These are phyloP conservation scores for Apamea sordens DNA, from an alignment of 2,888 invertebrate species.

Conservation along the genomic window DNA sequence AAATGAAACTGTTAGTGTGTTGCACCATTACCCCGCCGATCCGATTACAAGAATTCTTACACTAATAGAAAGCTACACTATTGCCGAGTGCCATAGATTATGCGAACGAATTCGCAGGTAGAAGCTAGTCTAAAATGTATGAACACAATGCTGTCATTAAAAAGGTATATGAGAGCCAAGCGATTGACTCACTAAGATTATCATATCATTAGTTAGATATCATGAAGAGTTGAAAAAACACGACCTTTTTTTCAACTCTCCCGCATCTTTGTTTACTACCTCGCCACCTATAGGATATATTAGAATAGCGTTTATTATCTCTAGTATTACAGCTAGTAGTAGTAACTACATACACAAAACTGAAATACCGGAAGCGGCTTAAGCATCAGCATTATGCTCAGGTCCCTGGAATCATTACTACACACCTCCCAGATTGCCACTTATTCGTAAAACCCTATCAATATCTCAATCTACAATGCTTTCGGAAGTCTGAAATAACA, in stretches of 20 bases:
- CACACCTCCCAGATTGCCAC: not conserved
- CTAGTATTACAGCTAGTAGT: not conserved
- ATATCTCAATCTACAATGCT: not conserved
- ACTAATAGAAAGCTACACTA: too few species aligned
- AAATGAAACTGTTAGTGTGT: too few species aligned
- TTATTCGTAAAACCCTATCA: not conserved
- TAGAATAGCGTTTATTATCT: not conserved
- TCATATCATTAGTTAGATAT: not conserved
- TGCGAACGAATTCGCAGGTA: not conserved
- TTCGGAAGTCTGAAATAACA: constrained; percentile 16
- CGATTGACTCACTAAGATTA: not conserved
- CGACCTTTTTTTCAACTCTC: not conserved
- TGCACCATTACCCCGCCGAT: too few species aligned
- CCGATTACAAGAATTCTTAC: not conserved
- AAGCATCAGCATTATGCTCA: not conserved
- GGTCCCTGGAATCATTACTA: not conserved
- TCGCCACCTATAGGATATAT: too few species aligned
- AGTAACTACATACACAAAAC: not conserved
- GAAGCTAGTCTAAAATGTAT: not conserved
- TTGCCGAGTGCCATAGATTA: not conserved
- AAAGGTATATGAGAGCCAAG: not conserved
- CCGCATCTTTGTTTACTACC: not conserved
- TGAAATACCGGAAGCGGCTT: not conserved
- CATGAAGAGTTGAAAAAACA: not conserved
- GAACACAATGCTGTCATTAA: not conserved